phyloP scores from a whole-genome alignment of 2,888 invertebrate species.

The Abscondita cerata region DNA sequence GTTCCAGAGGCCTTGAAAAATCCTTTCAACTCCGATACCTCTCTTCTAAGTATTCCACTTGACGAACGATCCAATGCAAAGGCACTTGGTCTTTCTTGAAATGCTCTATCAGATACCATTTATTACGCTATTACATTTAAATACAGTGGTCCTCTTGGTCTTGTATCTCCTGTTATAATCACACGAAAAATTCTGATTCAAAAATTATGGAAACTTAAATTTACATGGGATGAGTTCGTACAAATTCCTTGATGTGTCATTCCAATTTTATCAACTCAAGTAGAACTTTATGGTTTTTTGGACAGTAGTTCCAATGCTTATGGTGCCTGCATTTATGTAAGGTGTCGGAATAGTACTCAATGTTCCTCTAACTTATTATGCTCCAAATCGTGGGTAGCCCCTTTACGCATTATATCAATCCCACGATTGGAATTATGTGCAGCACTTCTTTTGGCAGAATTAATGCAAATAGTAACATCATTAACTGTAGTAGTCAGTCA shows the following conservation, averaged over 20 bases:
- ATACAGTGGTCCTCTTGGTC: not conserved
- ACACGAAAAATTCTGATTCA: too few species aligned
- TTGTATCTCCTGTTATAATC: too few species aligned
- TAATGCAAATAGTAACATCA: slow-evolving; percentile 16
- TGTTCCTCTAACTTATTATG: slow-evolving; percentile 6
- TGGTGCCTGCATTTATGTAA: slow-evolving; percentile 40
- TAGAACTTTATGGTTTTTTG: slow-evolving; percentile 39
- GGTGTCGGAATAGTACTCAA: not conserved
- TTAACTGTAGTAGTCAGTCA: too few species aligned
- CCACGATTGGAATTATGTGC: too few species aligned
- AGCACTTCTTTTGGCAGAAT: slow-evolving; percentile 25
- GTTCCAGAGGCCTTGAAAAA: too few species aligned
- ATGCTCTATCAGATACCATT: too few species aligned
- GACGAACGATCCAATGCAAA: too few species aligned
- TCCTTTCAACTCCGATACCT: too few species aligned
- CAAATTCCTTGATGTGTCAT: slow-evolving; percentile 13
- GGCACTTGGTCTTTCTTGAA: too few species aligned
- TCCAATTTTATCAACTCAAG: not conserved
- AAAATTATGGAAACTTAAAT: slow-evolving; percentile 5
- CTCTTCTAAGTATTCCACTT: too few species aligned
- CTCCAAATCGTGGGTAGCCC: slow-evolving; percentile 25
- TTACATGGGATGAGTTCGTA: slow-evolving; percentile 13
- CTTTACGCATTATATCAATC: slow-evolving; percentile 14
- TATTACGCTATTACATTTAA: slow-evolving; percentile 14
- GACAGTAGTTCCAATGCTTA: slow-evolving; percentile 41